These are phyloP conservation scores for Diplosoma virens DNA, from an alignment of 23 tunicate species.

Conservation along the genomic window DNA sequence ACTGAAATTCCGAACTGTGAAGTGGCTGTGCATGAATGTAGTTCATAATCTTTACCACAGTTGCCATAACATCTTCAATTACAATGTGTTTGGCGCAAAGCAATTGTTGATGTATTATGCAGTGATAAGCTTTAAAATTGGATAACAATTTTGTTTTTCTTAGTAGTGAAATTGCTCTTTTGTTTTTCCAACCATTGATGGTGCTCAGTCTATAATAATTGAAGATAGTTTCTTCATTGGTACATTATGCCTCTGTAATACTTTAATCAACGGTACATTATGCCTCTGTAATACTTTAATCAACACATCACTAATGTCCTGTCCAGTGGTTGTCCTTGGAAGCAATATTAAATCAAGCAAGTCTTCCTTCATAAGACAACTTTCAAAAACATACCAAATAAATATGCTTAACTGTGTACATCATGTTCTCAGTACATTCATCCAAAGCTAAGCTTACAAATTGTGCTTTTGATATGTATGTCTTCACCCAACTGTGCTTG, in stretches of 20 bases:
- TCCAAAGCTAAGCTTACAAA: too few relatives aligned
- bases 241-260: too few relatives aligned
- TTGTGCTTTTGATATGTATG: too few relatives aligned
- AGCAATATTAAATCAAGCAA: conserved; percentile 10
- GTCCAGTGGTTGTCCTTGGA: conserved; percentile 17
- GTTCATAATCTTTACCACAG: too few relatives aligned
- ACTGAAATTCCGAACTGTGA: too few relatives aligned
- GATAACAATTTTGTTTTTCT: conserved; percentile 1
- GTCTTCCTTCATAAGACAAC: conserved; percentile 10
- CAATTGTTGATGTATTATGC: conserved; percentile 1
- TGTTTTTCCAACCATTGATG: background rate
- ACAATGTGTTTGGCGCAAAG: background rate
- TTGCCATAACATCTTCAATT: background rate
- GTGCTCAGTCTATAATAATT: background rate
- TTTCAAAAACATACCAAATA: conserved; percentile 25
- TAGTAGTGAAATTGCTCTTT: conserved; percentile 6
- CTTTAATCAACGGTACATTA: too few relatives aligned
- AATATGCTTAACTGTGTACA: conserved; percentile 11
- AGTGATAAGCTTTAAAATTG: background rate
- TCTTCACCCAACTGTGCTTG: conserved; percentile 7
- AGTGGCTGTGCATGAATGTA: too few relatives aligned
- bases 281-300: background rate
- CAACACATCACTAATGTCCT: background rate
- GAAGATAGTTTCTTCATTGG: conserved; percentile 25
- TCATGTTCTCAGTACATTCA: background rate